Base-by-base conservation (phyloP, 2,888 invertebrate species). In the Diadromus collaris region DNA sequence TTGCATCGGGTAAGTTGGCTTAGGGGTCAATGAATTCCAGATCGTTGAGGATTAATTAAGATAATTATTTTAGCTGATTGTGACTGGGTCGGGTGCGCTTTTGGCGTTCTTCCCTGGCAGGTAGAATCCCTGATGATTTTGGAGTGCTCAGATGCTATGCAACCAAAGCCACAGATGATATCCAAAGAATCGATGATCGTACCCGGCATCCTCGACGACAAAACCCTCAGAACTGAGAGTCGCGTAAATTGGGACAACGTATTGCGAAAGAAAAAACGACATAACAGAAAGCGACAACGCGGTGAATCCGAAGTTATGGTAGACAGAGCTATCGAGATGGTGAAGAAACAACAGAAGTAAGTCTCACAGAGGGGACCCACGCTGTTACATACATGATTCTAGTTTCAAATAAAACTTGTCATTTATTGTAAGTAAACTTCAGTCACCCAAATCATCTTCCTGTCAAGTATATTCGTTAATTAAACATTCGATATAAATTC, bases 81-180 rank as follows among this genome's bases (percentile, higher is more conserved):
- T 70, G 85, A 90, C 74, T 94, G 93, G 93, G 83, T 88, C 32
- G 82, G 82, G 51, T 92, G 91, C 84, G 92, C 93, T 16, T 91
- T 93, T 84, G 94, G 94, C 24, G 83, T 91, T 77, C 80, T 93
- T 32, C 93, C 93, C 10, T 92, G 92, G 92, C 91, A 92, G 81
- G 74, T 85, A 1, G 85, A 87, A 79, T 79, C 84, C 3, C 56
- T 84, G 79, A 84, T 88, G 19, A 73, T 79, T 32, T 65, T 86
- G 16, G 75, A 83, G 41, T 81, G 85, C 4, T 29, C 81, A 16
- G 51, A 67, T 9, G 72, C 76, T 1, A 44, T 81, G 19, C 69
- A 70, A 16, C 68, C 80, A n/a, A 81, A 68, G 34, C 67, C 78
- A 10, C 41, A 41, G 21, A 41, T 74, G 41, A 75, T 81, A 2